phyloP scores from a whole-genome alignment of 2,797 vertebrate species.

The Mus spretus region DNA sequence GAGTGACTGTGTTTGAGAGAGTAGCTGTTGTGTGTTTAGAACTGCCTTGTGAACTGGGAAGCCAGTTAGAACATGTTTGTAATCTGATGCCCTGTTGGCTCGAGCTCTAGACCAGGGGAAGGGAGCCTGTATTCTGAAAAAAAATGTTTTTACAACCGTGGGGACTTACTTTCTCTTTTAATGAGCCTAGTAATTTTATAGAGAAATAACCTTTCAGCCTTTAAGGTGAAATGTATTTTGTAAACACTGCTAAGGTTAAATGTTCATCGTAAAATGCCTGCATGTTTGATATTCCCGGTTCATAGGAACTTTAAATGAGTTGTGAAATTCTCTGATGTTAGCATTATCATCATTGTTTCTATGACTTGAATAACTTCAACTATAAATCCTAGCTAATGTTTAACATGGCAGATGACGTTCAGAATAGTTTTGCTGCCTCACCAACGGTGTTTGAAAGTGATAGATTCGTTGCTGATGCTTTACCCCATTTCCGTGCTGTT shows the following conservation, averaged over 20 bases:
- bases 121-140: conserved; percentile 8
- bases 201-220: neutral
- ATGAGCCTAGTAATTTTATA: conserved; percentile 41
- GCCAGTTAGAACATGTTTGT: conserved; percentile 47
- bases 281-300: conserved; percentile 45
- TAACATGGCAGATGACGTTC: conserved; percentile 75
- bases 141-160: neutral
- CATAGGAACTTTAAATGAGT: conserved; percentile 28
- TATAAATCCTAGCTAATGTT: conserved; percentile 67
- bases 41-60: conserved; percentile 35
- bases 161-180: conserved; percentile 54
- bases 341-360: conserved; percentile 45
- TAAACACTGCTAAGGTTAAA: conserved; percentile 17
- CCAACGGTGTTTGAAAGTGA: conserved; percentile 60
- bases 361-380: conserved; percentile 47
- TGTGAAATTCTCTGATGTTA: conserved; percentile 55
- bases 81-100: neutral
- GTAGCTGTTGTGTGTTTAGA: neutral
- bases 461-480: conserved; percentile 62
- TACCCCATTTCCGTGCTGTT: conserved; percentile 40
- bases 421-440: conserved; percentile 56
- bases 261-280: neutral
- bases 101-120: neutral
- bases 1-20: conserved; percentile 22
- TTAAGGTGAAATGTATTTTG: conserved; percentile 60